Percentiles rank a stretch among this genome's conserved stretches.
Evolutionary conservation across 2,888 invertebrate species (phyloP).

Genomic region (Orchestes rusci): DNA sequence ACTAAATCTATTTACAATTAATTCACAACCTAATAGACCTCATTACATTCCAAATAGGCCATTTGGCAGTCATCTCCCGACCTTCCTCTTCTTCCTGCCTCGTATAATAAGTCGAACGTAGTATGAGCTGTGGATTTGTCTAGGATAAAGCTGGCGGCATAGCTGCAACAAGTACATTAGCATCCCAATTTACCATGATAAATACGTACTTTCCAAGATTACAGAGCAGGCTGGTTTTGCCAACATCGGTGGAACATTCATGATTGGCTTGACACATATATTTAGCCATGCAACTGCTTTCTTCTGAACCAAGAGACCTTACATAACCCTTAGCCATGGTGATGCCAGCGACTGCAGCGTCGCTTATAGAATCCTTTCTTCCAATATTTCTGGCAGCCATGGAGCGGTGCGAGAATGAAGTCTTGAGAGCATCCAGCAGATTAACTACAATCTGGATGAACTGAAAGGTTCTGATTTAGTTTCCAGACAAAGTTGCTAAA

Average conservation of each 20-base stretch:
- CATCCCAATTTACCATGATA: neutral
- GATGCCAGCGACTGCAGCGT: conserved; percentile 81
- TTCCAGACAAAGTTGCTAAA: too few species aligned
- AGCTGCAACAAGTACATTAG: conserved; percentile 53
- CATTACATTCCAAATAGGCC: conserved; percentile 81
- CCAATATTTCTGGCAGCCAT: conserved; percentile 77
- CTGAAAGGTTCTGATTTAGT: conserved; percentile 46
- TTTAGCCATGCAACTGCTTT: conserved; percentile 79
- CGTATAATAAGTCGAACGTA: conserved; percentile 72
- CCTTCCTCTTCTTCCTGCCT: conserved; percentile 80
- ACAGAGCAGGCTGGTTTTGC: conserved; percentile 80
- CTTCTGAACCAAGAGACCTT: conserved; percentile 66
- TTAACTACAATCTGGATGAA: conserved; percentile 89
- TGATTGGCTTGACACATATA: conserved; percentile 86
- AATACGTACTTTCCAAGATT: conserved; percentile 78
- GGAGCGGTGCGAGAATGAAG: conserved; percentile 87
- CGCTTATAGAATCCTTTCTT: conserved; percentile 81
- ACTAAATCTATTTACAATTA: too few species aligned
- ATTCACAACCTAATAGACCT: conserved; percentile 60
- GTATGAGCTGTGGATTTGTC: conserved; percentile 65
- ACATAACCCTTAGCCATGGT: conserved; percentile 86
- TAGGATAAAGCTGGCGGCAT: conserved; percentile 77
- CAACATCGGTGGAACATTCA: conserved; percentile 76
- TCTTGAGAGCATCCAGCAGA: conserved; percentile 84
- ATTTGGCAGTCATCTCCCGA: conserved; percentile 81